Evolutionary conservation across 2,797 vertebrate species (phyloP), one percentile per base, ranked within the genome.

Genomic region (Halcyon smyrnensis): DNA sequence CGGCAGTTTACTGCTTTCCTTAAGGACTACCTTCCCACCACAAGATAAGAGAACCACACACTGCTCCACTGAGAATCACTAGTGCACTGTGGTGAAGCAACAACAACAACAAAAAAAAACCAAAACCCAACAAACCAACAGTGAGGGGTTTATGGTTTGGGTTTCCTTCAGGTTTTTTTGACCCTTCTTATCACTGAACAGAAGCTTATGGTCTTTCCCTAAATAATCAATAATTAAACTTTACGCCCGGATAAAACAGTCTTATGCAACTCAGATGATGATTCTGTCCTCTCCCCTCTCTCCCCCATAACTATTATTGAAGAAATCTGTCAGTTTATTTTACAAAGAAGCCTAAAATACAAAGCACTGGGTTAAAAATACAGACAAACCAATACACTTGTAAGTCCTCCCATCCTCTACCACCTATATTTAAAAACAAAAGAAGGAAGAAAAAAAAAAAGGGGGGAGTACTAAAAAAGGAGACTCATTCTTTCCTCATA

Each of bases 201-300:
- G 95, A 86, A 70, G 60, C 32, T 75, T 60, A 51, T 86, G 59
- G 73, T 94, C 65, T 95, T 78, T 74, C 23, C 51, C 54, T 93
- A 95, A 94, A 94, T 84, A 83, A 93, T 95, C 76, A 48, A 84
- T 53, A 87, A 85, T 83, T 93, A 90, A 95, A 77, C 51, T 76
- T 59, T 83, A 91, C 27, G 53, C 56, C 75, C 36, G 13, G 11
- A 86, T 79, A 85, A 74, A 50, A 37, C 32, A 88, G 28, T 67
- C 89, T 96, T 97, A 96, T n/a, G 84, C 84, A 97, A 97, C 20
- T 78, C 67, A 63, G 77, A 93, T 59, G 48, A 94, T 68, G 39
- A 32, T 45, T 71, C 25, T 12, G 21, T 32, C 54, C 32, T 18
- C 56, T 6, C 12, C 15, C 41, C 11, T 27, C 62, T 87, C 60